These are phyloP conservation scores for Drosophila leonis DNA, from an alignment of 2,888 invertebrate species.

Conservation along the genomic window DNA sequence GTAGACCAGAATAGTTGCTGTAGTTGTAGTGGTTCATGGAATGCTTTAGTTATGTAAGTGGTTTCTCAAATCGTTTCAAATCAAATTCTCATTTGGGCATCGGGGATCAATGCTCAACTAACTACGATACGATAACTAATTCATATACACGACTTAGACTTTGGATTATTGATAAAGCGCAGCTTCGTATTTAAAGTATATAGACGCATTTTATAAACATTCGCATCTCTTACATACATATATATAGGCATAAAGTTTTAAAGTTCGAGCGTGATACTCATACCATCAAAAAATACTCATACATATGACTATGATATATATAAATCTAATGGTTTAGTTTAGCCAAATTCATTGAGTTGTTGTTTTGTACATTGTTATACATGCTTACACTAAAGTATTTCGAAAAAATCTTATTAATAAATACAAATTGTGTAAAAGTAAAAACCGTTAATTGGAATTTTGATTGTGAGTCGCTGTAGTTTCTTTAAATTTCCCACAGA, in stretches of 20 bases:
- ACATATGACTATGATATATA: conserved; percentile 54
- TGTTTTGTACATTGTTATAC: conserved; percentile 80
- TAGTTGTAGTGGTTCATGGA: conserved; percentile 34
- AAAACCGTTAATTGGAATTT: conserved; percentile 5
- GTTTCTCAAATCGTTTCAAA: conserved; percentile 65
- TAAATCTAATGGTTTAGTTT: conserved; percentile 64
- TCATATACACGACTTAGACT: conserved; percentile 42
- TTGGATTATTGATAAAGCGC: conserved; percentile 51
- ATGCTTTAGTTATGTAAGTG: conserved; percentile 64
- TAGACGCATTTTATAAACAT: conserved; percentile 42
- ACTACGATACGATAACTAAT: conserved; percentile 18
- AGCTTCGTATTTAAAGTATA: conserved; percentile 41
- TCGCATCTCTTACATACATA: conserved; percentile 27
- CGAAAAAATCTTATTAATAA: conserved; percentile 59
- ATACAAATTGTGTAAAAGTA: conserved; percentile 47
- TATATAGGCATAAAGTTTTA: conserved; percentile 48
- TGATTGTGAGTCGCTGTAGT: neutral
- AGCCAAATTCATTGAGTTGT: conserved; percentile 75
- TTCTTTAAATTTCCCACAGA: neutral
- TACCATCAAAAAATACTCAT: conserved; percentile 43
- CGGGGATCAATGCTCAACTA: conserved; percentile 45
- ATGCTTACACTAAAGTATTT: conserved; percentile 61
- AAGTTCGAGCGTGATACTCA: conserved; percentile 64
- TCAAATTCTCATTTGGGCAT: conserved; percentile 39
- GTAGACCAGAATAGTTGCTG: conserved; percentile 56